Percentiles rank a stretch among this genome's conserved stretches.
Conservation (phyloP, 2,797 vertebrate genomes). For the Chelmon rostratus region DNA sequence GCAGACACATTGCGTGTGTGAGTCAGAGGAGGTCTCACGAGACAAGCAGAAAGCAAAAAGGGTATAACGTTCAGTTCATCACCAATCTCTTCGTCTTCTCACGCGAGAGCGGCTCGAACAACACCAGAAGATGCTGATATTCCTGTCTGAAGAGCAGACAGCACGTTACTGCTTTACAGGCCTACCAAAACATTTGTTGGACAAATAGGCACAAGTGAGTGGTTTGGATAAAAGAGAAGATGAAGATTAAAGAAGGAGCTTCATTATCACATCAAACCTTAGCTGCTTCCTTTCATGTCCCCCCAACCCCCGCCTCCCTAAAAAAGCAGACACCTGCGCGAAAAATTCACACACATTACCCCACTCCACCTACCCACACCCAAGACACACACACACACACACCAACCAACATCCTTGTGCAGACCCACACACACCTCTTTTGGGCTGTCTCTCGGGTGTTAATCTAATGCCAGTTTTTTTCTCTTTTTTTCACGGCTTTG, state of each 20-base stretch:
- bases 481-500: constrained; percentile 58
- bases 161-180: constrained; percentile 34
- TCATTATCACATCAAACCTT: constrained; percentile 83
- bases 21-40: constrained; percentile 23
- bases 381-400: constrained; percentile 5
- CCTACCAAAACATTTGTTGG: constrained; percentile 70
- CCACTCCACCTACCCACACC: constrained; percentile 37
- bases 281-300: constrained; percentile 74
- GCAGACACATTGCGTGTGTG: neutral
- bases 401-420: constrained; percentile 10
- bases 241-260: constrained; percentile 73
- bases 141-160: constrained; percentile 36
- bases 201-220: constrained; percentile 73
- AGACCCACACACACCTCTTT: constrained; percentile 12
- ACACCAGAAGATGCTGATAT: constrained; percentile 32
- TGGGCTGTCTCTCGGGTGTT: constrained; percentile 46
- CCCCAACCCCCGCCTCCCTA: neutral
- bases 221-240: constrained; percentile 68
- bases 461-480: constrained; percentile 49
- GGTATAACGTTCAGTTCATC: constrained; percentile 11
- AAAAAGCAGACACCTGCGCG: constrained; percentile 57
- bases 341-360: constrained; percentile 55
- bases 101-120: constrained; percentile 34
- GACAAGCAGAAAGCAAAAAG: constrained; percentile 9
- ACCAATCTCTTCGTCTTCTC: constrained; percentile 10